Conservation (phyloP, 2,888 invertebrate genomes). For the Drosophila mettleri region DNA sequence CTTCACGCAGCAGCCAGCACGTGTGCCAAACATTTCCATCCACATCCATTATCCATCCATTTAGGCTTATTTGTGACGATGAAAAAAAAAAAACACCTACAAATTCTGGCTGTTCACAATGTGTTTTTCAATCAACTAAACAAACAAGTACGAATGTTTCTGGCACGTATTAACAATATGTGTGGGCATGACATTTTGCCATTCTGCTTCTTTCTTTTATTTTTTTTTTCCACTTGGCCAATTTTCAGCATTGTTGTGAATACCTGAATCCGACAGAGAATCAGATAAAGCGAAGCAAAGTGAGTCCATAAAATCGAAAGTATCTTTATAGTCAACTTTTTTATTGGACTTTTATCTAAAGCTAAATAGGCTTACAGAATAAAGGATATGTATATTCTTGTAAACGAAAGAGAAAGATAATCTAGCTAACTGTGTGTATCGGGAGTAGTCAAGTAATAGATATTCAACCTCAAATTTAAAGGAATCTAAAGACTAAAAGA, state of each 20-base stretch:
- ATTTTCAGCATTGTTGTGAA: constrained; percentile 5
- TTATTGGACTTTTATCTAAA: neutral
- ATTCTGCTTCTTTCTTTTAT: too few relatives aligned
- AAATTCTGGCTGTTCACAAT: constrained; percentile 48
- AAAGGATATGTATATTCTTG: too few relatives aligned
- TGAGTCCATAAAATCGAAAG: neutral
- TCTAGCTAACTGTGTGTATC: too few relatives aligned
- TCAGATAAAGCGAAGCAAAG: neutral
- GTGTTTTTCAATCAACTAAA: constrained; percentile 72
- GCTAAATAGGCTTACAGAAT: too few relatives aligned
- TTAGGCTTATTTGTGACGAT: neutral
- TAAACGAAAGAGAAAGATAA: too few relatives aligned
- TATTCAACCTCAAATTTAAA: too few relatives aligned
- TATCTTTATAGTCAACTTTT: neutral
- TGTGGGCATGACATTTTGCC: constrained; percentile 10
- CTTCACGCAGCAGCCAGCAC: constrained; percentile 1
- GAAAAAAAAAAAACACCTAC: neutral
- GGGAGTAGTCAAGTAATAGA: too few relatives aligned
- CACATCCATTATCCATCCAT: constrained; percentile 8
- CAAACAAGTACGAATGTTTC: constrained; percentile 29
- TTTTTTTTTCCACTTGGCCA: neutral
- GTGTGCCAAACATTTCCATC: constrained; percentile 17
- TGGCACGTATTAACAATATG: constrained; percentile 27
- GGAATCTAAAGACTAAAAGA: too few relatives aligned
- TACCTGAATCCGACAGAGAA: constrained; percentile 2